These are phyloP conservation scores for Plecotus auritus DNA, from an alignment of 2,113 vertebrate genomes.

Conservation along the genomic window DNA sequence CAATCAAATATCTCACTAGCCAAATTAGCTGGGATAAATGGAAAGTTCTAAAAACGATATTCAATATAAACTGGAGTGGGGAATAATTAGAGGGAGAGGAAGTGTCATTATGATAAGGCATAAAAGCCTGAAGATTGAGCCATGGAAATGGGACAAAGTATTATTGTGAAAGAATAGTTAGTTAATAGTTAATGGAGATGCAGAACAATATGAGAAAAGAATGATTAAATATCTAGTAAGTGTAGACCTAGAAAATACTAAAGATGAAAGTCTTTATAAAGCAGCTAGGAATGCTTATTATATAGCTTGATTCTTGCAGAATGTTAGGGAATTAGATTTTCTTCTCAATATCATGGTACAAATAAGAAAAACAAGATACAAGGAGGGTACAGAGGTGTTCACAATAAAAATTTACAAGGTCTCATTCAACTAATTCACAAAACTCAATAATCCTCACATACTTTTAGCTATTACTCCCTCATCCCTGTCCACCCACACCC, in stretches of 20 bases:
- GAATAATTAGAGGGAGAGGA: not conserved
- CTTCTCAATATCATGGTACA: not conserved
- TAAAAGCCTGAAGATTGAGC: not conserved
- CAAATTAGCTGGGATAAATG: not conserved
- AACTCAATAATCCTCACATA: slow-evolving; percentile 14
- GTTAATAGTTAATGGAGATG: not conserved
- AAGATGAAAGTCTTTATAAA: not conserved
- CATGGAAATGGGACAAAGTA: not conserved
- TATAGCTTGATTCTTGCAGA: not conserved
- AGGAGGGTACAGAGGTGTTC: not conserved
- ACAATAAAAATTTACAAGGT: not conserved
- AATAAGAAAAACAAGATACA: not conserved
- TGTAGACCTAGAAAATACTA: not conserved
- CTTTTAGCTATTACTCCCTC: not conserved
- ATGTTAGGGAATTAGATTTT: not conserved
- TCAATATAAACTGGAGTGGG: not conserved
- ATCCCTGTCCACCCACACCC: not conserved
- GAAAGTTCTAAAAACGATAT: not conserved
- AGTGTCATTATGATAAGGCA: not conserved
- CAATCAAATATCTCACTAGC: not conserved
- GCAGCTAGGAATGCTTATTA: not conserved
- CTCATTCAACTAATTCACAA: slow-evolving; percentile 43
- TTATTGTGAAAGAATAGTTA: not conserved
- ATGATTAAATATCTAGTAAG: not conserved
- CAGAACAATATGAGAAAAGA: not conserved